phyloP scores from a whole-genome alignment of 1,140 invertebrate species.

The Drosophila pruinosa region DNA sequence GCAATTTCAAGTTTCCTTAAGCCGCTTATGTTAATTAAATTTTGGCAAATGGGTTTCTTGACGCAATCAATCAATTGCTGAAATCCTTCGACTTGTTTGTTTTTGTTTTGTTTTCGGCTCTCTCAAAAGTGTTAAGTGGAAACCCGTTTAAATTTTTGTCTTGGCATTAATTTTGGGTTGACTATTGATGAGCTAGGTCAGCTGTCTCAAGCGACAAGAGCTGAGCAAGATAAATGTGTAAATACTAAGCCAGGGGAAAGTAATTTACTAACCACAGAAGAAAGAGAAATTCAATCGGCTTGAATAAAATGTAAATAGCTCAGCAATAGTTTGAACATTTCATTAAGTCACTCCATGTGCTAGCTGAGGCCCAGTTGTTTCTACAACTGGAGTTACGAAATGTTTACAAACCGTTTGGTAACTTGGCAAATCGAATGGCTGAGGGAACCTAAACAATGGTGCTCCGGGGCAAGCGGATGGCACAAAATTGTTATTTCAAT shows the following conservation, averaged over 20 bases:
- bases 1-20: slow-evolving; percentile 27
- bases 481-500: slow-evolving; percentile 76
- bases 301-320: neutral
- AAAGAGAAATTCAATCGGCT: neutral
- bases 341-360: slow-evolving; percentile 9
- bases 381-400: slow-evolving; percentile 9
- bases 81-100: slow-evolving; percentile 9
- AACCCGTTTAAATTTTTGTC: slow-evolving; percentile 57
- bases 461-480: neutral
- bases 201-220: slow-evolving; percentile 21
- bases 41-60: slow-evolving; percentile 13
- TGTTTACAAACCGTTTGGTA: slow-evolving; percentile 52
- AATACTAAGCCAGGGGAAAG: neutral
- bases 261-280: neutral
- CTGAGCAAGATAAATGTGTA: slow-evolving; percentile 22
- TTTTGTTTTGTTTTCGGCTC: slow-evolving; percentile 26
- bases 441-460: slow-evolving; percentile 2
- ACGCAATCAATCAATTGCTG: slow-evolving; percentile 61
- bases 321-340: slow-evolving; percentile 30
- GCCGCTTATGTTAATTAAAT: slow-evolving; percentile 79
- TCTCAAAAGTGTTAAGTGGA: slow-evolving; percentile 38
- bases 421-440: slow-evolving; percentile 26
- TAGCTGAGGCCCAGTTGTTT: neutral
- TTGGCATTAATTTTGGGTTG: slow-evolving; percentile 13
- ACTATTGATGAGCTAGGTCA: slow-evolving; percentile 57